Conservation (phyloP, 2,113 vertebrate species). For the Ptilorrhoa leucosticta region DNA sequence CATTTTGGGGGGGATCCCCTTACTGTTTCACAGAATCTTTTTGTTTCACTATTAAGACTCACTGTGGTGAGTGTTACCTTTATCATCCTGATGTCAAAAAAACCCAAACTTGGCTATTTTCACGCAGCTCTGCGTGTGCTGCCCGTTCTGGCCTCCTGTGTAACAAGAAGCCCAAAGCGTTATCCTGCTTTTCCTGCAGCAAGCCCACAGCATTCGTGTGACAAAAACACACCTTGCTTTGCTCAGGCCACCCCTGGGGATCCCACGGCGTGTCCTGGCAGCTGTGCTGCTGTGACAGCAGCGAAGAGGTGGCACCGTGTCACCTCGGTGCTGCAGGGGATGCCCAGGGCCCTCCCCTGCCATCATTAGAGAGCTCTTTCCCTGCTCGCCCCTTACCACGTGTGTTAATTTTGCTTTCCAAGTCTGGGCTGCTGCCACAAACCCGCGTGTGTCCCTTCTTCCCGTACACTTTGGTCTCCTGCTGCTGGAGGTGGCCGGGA, state of each 20-base stretch:
- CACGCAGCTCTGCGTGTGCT: not conserved
- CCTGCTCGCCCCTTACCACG: not conserved
- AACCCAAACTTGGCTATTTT: fast-evolving
- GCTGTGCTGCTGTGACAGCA: not conserved
- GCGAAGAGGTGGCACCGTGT: not conserved
- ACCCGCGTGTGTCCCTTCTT: not conserved
- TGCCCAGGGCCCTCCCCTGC: not conserved
- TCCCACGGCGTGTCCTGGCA: not conserved
- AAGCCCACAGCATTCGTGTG: fast-evolving
- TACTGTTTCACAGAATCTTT: not conserved
- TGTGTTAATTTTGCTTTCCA: not conserved
- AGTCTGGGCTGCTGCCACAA: not conserved
- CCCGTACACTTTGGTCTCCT: fast-evolving
- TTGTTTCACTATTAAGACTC: not conserved
- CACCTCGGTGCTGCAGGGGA: not conserved
- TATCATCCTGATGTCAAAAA: not conserved
- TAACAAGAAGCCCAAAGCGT: not conserved
- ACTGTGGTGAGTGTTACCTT: not conserved
- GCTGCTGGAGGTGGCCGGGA: not conserved
- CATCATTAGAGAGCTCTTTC: fast-evolving
- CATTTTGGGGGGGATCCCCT: fast-evolving
- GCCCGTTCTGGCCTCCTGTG: fast-evolving
- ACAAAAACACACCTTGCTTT: not conserved
- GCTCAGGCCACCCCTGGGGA: not conserved
- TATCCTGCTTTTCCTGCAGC: not conserved